phyloP scores from a whole-genome alignment of 2,113 vertebrate species.

The Cyprinus carpio region DNA sequence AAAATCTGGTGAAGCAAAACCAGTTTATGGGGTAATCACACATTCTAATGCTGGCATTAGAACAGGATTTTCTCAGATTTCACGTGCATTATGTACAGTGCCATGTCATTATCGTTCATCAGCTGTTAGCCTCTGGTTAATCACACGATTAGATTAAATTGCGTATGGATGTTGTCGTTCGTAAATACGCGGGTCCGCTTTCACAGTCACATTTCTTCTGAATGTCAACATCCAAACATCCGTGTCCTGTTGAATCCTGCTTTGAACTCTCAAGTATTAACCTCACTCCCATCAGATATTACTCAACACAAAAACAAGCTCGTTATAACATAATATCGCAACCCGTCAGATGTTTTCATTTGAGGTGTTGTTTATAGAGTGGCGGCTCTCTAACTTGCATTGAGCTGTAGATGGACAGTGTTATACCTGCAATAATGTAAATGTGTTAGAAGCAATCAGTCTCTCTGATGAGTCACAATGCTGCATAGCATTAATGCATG shows the following conservation, averaged over 20 bases:
- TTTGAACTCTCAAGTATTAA: neutral
- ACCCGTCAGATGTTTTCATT: neutral
- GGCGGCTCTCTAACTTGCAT: neutral
- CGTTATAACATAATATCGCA: neutral
- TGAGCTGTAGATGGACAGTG: neutral
- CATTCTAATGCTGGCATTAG: neutral
- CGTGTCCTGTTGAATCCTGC: neutral
- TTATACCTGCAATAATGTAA: neutral
- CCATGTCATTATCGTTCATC: neutral
- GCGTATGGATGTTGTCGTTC: neutral
- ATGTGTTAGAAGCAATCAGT: neutral
- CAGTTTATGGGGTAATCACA: neutral
- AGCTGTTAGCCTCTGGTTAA: neutral
- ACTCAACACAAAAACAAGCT: constrained; percentile 20
- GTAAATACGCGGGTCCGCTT: neutral
- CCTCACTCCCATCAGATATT: neutral
- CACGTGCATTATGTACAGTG: neutral
- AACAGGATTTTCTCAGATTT: neutral
- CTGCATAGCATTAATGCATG: neutral
- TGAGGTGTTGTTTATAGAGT: neutral
- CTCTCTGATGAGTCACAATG: constrained; percentile 13
- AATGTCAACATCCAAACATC: neutral
- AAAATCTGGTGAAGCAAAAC: neutral
- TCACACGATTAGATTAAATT: neutral
- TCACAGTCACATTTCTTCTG: neutral